Conservation (phyloP, 2,113 vertebrate species). For the Cepphus grylle region DNA sequence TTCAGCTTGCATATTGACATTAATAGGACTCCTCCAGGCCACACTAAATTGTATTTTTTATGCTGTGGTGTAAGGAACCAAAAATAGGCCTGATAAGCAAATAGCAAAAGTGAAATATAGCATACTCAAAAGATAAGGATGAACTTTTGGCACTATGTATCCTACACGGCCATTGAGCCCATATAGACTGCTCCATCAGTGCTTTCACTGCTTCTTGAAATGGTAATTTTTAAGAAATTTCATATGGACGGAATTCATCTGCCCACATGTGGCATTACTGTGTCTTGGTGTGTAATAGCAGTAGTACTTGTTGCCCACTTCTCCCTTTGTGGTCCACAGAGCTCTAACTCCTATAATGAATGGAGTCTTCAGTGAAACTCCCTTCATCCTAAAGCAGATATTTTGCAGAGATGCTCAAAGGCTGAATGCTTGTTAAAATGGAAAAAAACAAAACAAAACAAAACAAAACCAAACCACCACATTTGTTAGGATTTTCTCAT, state of each 20-base stretch:
- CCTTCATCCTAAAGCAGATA: background rate
- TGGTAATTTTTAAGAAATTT: accelerated
- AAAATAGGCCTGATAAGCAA: background rate
- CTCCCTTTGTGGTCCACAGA: background rate
- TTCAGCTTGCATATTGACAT: background rate
- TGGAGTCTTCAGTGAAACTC: background rate
- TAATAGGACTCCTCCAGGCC: background rate
- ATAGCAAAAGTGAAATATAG: background rate
- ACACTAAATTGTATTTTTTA: background rate
- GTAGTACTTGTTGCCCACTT: background rate
- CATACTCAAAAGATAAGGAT: background rate
- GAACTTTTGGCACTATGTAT: background rate
- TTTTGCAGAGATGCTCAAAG: background rate
- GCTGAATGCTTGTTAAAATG: background rate
- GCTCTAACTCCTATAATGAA: background rate
- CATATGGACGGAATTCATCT: background rate
- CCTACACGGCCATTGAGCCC: background rate
- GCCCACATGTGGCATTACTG: accelerated
- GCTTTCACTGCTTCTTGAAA: background rate
- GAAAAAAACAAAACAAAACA: background rate
- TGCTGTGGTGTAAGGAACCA: background rate
- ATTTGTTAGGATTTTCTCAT: background rate
- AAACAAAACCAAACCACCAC: no score
- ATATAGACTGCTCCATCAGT: background rate
- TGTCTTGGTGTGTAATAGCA: background rate